These are phyloP conservation scores for Hipparchia semele DNA, from an alignment of 2,888 invertebrate genomes.

Conservation along the genomic window DNA sequence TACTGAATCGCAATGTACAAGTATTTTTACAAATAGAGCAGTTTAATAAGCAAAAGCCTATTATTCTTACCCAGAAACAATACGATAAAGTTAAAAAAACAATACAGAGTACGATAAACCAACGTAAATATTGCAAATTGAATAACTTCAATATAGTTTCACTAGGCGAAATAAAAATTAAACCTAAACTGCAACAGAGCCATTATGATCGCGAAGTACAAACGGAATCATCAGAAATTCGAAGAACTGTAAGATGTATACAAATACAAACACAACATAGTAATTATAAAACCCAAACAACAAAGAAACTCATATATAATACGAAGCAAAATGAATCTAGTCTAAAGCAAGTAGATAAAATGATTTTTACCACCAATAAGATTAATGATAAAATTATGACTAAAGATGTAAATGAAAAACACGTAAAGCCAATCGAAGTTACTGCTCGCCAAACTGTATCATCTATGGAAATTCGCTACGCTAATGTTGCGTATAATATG, in stretches of 20 bases:
- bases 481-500: conserved; percentile 49
- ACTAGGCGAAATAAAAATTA: conserved; percentile 49
- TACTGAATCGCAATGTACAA: conserved; percentile 58
- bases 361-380: not conserved
- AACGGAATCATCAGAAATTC: conserved; percentile 32
- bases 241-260: conserved; percentile 18
- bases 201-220: conserved; percentile 37
- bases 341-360: not conserved
- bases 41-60: conserved; percentile 57
- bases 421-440: conserved; percentile 16
- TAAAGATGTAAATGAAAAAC: conserved; percentile 5
- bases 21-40: conserved; percentile 59
- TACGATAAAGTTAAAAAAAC: conserved; percentile 64
- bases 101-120: conserved; percentile 51
- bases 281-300: conserved; percentile 11
- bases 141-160: conserved; percentile 45
- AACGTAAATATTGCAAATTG: conserved; percentile 25
- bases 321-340: conserved; percentile 3
- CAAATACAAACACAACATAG: conserved; percentile 16
- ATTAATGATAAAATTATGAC: conserved; percentile 11
- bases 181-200: conserved; percentile 26
- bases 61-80: conserved; percentile 61
- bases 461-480: conserved; percentile 58
- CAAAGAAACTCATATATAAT: not conserved
- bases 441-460: conserved; percentile 50